Base-by-base conservation (phyloP, 1,140 invertebrate genomes). In the Spodoptera litura region DNA sequence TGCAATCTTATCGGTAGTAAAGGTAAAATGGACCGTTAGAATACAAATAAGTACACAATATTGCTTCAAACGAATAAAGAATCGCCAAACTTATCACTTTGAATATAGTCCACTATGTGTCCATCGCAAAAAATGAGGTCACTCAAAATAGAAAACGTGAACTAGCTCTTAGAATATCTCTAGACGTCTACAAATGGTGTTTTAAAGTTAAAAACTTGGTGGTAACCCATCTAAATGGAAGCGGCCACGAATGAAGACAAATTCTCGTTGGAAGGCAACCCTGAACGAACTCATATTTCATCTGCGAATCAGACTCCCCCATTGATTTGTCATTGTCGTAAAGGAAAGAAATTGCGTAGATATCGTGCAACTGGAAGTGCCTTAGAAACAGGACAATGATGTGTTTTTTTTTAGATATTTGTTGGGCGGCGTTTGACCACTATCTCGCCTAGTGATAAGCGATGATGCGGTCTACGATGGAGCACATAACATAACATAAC, bases 261-360 rank as follows among this genome's bases (percentile, higher is more conserved):
- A 64, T 64, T 20, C 61, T 5, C 9, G n/a, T 44, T 38, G n/a
- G 52, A 10, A 68, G 38, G 55, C 55, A 73, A 13, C 56, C 56
- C 55, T 61, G 20, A 13, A 25, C n/a, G 38, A 44, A 73, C 4
- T 51, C 55, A 73, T 59, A 73, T 59, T 61, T 73, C 68, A 71
- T 56, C 49, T 51, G 51, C 35, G 51, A 77, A 77, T 68, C 74
- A 77, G 62, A 77, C 52, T 75, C 61, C 61, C 61, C 61, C 56
- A 77, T 77, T 77, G 74, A 77, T 77, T 77, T 77, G 53, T 77
- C 74, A 77, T 77, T 77, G 74, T 77, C 61, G 61, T 68, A 56
- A 31, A 10, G 71, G 35, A 44, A 62, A 25, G 49, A n/a, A 8
- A 25, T 38, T 20, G 15, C 55, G 8, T 12, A 73, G 27, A 62